Evolutionary conservation across 2,888 invertebrate species (phyloP), one percentile per base, ranked within the genome.

Genomic region (Pseudococcus longispinus): DNA sequence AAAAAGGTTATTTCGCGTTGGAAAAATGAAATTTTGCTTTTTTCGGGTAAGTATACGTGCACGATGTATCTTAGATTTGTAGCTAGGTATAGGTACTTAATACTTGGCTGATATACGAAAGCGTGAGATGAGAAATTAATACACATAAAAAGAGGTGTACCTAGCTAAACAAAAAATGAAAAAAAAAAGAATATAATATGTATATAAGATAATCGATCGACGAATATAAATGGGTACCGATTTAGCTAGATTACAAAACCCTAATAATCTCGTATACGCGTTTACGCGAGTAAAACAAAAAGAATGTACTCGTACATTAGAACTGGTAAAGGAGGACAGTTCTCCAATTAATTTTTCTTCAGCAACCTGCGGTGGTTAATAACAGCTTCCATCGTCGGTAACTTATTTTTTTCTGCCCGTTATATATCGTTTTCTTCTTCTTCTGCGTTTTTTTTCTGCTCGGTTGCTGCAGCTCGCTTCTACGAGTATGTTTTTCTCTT

Each of bases 311-410:
- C 37, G 37, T 37, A 65, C 84, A 65, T 84, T 84, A 51, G 20
- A 83, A 84, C 84, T 55, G 42, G 84, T 65, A 84, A 84, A 83
- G 77, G 77, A 80, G 77, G 83, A 83, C 83, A 65, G 60, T 37
- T 84, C 84, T 84, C 84, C 84, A 84, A 84, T 84, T 84, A 84
- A 84, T 84, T 84, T 84, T 84, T 65, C 84, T 84, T 84, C 84
- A 65, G 60, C 60, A 84, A 42, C 84, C 84, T 23, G 84, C 84
- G 65, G 84, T 65, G 84, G 84, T 84, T 84, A 84, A 84, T 84
- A 84, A 84, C 84, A 84, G 84, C 84, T 84, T 84, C 84, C 84
- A 84, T 84, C 84, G 84, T 84, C 55, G 84, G 84, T 84, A 84
- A 84, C 37, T 84, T 84, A 84, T 84, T 86, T 80, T 37, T 46